Percentiles rank a stretch among this genome's conserved stretches.
phyloP scores from a whole-genome alignment of 2,113 vertebrate species.

The Ramphastos sulfuratus region DNA sequence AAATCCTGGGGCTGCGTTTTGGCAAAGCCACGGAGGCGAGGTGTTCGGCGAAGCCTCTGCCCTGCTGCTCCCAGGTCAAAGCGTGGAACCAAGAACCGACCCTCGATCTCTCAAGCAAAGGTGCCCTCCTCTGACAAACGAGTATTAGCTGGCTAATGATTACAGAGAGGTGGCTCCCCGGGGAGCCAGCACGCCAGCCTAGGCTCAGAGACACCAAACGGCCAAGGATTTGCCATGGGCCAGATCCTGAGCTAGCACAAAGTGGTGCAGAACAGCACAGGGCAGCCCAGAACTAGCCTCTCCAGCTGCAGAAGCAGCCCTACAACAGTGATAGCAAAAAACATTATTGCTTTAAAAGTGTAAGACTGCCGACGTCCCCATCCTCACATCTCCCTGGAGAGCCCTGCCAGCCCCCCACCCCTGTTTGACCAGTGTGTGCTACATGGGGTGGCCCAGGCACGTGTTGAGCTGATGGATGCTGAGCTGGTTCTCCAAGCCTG shows the following conservation, averaged over 20 bases:
- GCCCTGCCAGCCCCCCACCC: background rate
- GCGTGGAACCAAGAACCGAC: background rate
- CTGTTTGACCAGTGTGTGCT: background rate
- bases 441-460: fast-evolving
- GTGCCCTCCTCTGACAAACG: background rate
- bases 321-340: background rate
- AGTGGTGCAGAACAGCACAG: background rate
- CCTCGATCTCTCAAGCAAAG: conserved; percentile 29
- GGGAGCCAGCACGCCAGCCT: background rate
- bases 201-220: background rate
- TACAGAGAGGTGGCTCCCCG: background rate
- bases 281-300: background rate
- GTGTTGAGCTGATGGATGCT: background rate
- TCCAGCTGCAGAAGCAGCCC: fast-evolving
- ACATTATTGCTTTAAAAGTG: background rate
- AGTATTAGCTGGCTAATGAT: conserved; percentile 34
- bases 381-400: fast-evolving
- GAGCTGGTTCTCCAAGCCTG: background rate
- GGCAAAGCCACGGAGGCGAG: background rate
- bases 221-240: background rate
- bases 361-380: background rate
- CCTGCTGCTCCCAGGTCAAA: background rate
- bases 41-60: background rate
- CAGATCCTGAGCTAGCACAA: background rate
- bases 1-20: background rate